These are phyloP conservation scores for Gobio occitaniae DNA, from an alignment of 2,797 vertebrate genomes.

Conservation along the genomic window DNA sequence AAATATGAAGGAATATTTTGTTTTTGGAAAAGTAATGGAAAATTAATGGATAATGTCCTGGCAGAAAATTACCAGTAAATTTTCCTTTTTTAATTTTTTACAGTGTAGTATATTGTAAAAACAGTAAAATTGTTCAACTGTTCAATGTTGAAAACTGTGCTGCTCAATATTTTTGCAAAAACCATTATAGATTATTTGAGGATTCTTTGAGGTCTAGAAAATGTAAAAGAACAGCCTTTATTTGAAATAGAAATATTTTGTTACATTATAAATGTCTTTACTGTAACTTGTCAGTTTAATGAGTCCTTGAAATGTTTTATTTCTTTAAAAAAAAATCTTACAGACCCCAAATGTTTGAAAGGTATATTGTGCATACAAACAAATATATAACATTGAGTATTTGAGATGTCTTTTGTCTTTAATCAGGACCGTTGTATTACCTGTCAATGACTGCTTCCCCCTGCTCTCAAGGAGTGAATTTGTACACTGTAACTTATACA, in stretches of 20 bases:
- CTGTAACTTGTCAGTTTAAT: not conserved
- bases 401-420: not conserved
- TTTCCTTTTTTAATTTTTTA: too few relatives aligned
- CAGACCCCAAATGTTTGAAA: not conserved
- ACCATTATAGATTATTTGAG: too few relatives aligned
- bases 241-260: not conserved
- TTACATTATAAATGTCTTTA: not conserved
- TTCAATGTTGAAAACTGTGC: too few relatives aligned
- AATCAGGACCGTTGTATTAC: constrained; percentile 41
- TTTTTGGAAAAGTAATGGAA: too few relatives aligned
- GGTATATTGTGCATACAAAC: not conserved
- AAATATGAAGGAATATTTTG: too few relatives aligned
- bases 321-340: not conserved
- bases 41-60: too few relatives aligned
- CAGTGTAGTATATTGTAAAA: too few relatives aligned
- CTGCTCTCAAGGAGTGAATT: not conserved
- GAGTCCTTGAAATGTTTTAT: not conserved
- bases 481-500: not conserved
- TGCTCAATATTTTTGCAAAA: not conserved
- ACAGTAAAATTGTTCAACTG: too few relatives aligned
- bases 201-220: not conserved
- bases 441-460: not conserved
- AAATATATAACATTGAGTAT: not conserved
- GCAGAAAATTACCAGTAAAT: too few relatives aligned
- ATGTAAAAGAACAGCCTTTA: not conserved